phyloP scores from a whole-genome alignment of 2,113 vertebrate genomes.

The Neogobius melanostomus region DNA sequence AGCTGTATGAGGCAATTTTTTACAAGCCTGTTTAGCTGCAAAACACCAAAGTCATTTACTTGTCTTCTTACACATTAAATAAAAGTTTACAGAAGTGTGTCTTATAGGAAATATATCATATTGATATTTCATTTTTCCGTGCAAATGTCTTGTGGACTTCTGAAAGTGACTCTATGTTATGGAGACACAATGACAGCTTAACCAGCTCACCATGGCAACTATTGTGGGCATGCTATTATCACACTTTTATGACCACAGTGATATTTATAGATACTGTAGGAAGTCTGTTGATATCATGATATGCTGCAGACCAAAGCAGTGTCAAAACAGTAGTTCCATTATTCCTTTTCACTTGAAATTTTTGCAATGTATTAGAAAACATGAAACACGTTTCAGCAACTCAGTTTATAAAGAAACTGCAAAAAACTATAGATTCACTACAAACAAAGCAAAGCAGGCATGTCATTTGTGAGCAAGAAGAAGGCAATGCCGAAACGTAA shows the following conservation, averaged over 20 bases:
- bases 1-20: constrained; percentile 30
- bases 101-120: constrained; percentile 79
- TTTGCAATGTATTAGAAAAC: background rate
- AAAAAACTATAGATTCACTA: background rate
- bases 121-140: constrained; percentile 80
- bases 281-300: background rate
- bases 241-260: background rate
- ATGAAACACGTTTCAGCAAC: background rate
- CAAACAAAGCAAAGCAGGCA: background rate
- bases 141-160: constrained; percentile 64
- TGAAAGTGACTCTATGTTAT: constrained; percentile 47
- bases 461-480: no score
- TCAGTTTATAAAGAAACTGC: background rate
- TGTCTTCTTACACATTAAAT: constrained; percentile 63
- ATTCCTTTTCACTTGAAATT: background rate
- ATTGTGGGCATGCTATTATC: constrained; percentile 54
- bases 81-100: constrained; percentile 74
- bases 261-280: background rate
- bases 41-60: constrained; percentile 78
- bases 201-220: constrained; percentile 48
- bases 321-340: background rate
- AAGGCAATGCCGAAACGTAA: no score
- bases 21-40: constrained; percentile 57
- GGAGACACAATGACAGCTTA: constrained; percentile 49
- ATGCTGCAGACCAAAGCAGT: background rate